phyloP scores from a whole-genome alignment of 2,888 invertebrate species.

The Agapostemon virescens region DNA sequence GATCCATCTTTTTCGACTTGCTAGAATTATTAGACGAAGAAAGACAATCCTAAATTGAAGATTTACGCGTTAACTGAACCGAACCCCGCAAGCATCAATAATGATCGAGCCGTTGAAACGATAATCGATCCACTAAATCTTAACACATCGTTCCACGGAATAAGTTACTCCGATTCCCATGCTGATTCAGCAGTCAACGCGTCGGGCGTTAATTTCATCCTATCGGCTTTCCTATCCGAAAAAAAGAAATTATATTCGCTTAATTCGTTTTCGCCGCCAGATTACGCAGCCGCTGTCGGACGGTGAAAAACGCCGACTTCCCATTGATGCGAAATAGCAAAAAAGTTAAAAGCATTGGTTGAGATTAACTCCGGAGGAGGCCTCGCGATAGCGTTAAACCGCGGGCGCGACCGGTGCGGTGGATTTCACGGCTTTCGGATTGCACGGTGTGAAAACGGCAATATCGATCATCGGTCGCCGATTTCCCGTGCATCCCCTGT shows the following conservation, averaged over 20 bases:
- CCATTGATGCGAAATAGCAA: not conserved
- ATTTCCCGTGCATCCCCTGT: slow-evolving; percentile 21
- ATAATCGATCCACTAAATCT: not conserved
- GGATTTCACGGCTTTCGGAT: slow-evolving; percentile 46
- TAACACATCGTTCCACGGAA: not conserved
- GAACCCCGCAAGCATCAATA: not conserved
- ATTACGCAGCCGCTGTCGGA: not conserved
- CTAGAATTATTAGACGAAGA: not conserved
- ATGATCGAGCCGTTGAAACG: not conserved
- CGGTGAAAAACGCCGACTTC: not conserved
- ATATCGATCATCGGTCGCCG: slow-evolving; percentile 38
- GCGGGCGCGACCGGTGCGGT: not conserved
- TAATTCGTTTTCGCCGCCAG: not conserved
- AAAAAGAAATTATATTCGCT: not conserved
- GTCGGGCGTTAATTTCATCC: slow-evolving; percentile 1
- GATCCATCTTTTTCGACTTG: not conserved
- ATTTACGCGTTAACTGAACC: not conserved
- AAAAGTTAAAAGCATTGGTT: slow-evolving; percentile 13
- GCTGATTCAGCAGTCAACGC: not conserved
- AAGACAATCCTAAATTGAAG: not conserved
- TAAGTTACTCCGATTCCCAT: not conserved
- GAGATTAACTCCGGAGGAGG: not conserved
- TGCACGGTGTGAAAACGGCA: slow-evolving; percentile 18
- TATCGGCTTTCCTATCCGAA: not conserved
- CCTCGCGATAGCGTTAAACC: slow-evolving; percentile 4